These are phyloP conservation scores for Sus scrofa DNA, from an alignment of 2,113 vertebrate genomes.

Conservation along the genomic window T2T-Sscrofa CM000813.6:100533001-100533500, in stretches of 20 bases:
- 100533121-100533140: conserved; percentile 77
- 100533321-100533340: conserved; percentile 58
- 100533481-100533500: conserved; percentile 55
- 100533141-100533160: conserved; percentile 81
- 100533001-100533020: conserved; percentile 21
- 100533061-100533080: conserved; percentile 73
- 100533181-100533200: conserved; percentile 83
- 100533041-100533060: conserved; percentile 16
- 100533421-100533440: neutral
- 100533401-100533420: conserved; percentile 55
- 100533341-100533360: conserved; percentile 40
- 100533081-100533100: conserved; percentile 70
- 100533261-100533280: conserved; percentile 52
- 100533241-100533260: conserved; percentile 67
- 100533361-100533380: conserved; percentile 55
- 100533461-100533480: neutral
- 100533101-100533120: conserved; percentile 71
- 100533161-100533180: conserved; percentile 81
- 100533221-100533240: conserved; percentile 78
- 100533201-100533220: conserved; percentile 79
- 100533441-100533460: conserved; percentile 35
- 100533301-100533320: conserved; percentile 71
- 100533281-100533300: conserved; percentile 4
- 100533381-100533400: conserved; percentile 58
- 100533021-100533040: conserved; percentile 62